A percentile compares a stretch with the other conserved stretches of the same genome.
phyloP scores from a whole-genome alignment of 2,797 vertebrate genomes.

The Cygnus olor region DNA sequence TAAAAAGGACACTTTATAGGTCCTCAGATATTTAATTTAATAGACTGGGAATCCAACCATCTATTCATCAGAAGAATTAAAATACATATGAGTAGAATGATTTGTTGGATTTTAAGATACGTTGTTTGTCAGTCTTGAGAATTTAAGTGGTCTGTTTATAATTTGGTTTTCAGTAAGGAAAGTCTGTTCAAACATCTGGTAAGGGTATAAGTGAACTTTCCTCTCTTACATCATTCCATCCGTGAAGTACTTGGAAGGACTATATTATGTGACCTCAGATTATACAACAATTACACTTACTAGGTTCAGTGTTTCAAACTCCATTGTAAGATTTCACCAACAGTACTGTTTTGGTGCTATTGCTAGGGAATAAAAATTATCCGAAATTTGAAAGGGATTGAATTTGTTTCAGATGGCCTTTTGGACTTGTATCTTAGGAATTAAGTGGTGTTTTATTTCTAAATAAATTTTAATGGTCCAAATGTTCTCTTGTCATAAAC shows the following conservation, averaged over 20 bases:
- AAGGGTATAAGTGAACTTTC: neutral
- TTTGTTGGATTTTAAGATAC: neutral
- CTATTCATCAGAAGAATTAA: neutral
- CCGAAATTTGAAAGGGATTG: neutral
- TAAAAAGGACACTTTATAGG: neutral
- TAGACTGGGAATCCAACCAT: neutral
- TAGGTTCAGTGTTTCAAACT: neutral
- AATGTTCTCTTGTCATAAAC: neutral
- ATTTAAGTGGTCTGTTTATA: neutral
- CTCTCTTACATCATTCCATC: neutral
- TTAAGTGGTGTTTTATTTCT: neutral
- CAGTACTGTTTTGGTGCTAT: neutral
- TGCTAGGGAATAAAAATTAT: neutral
- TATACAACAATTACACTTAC: neutral
- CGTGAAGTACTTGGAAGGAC: neutral
- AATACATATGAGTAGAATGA: neutral
- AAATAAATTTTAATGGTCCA: neutral
- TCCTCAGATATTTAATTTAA: neutral
- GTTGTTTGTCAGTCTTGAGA: neutral
- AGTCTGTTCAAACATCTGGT: neutral
- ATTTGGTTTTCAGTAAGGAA: neutral
- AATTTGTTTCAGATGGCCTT: neutral
- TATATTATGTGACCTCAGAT: neutral
- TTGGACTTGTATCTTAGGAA: neutral
- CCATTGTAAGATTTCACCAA: neutral